These are phyloP conservation scores for Rhinopomastus cyanomelas DNA, from an alignment of 2,113 vertebrate species.

Conservation along the genomic window DNA sequence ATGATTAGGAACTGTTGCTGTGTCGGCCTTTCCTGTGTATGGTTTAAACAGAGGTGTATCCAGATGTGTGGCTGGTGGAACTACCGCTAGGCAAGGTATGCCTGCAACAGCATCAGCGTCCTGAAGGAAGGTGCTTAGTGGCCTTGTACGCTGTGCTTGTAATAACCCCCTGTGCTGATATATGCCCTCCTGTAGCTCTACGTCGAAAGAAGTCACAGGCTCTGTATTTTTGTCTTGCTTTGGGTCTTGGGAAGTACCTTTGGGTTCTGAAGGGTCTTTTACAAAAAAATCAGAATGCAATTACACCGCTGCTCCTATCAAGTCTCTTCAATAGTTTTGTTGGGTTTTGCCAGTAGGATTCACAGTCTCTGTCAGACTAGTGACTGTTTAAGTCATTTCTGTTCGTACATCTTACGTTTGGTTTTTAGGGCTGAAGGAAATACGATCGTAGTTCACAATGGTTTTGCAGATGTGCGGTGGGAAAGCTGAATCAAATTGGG, in stretches of 20 bases:
- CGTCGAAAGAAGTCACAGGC: neutral
- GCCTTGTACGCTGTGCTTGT: neutral
- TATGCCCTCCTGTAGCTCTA: neutral
- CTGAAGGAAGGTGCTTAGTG: neutral
- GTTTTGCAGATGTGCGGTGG: neutral
- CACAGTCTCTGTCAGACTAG: neutral
- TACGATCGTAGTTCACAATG: neutral
- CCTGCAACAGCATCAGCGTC: neutral
- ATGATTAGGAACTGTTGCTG: neutral
- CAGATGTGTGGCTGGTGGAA: neutral
- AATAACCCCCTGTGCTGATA: neutral
- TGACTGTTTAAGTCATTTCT: neutral
- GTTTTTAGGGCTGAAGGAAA: neutral
- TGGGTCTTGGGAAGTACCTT: neutral
- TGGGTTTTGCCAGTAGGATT: neutral
- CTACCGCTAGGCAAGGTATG: neutral
- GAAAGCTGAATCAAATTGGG: neutral
- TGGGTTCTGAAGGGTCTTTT: neutral
- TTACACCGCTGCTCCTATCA: neutral
- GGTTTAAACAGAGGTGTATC: neutral
- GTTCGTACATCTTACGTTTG: neutral
- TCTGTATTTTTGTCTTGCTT: neutral
- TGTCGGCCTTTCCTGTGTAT: neutral
- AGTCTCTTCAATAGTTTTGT: neutral
- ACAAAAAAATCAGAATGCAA: neutral